These are phyloP conservation scores for Dromas ardeola DNA, from an alignment of 2,113 vertebrate species.

Conservation along the genomic window DNA sequence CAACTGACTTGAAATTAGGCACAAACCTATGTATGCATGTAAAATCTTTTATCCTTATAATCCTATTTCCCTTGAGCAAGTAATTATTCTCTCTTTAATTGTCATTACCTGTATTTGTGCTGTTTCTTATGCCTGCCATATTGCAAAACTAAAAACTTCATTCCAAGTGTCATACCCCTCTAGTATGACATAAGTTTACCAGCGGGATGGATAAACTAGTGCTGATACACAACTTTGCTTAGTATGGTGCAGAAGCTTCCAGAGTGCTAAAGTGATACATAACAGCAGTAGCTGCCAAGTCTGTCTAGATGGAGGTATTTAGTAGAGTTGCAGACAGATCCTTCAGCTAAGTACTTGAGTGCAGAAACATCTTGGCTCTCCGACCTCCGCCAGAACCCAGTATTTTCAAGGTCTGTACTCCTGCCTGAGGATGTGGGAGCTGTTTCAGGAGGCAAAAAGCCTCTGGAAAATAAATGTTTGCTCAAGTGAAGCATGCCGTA, in stretches of 20 bases:
- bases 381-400: background rate
- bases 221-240: background rate
- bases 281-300: background rate
- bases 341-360: background rate
- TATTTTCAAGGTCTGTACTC: background rate
- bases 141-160: background rate
- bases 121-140: background rate
- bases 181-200: background rate
- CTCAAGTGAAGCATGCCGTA: background rate
- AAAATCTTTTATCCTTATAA: background rate
- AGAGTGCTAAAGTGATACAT: background rate
- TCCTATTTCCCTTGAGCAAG: background rate
- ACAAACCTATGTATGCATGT: background rate
- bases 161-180: background rate
- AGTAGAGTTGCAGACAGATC: constrained; percentile 2
- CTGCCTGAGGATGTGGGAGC: background rate
- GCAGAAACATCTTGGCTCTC: background rate
- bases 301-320: background rate
- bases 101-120: background rate
- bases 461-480: background rate
- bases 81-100: background rate
- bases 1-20: background rate
- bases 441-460: background rate
- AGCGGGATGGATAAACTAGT: background rate
- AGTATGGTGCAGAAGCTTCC: background rate